phyloP scores from a whole-genome alignment of 2,888 invertebrate genomes.

The Polydrusus pterygomalis region DNA sequence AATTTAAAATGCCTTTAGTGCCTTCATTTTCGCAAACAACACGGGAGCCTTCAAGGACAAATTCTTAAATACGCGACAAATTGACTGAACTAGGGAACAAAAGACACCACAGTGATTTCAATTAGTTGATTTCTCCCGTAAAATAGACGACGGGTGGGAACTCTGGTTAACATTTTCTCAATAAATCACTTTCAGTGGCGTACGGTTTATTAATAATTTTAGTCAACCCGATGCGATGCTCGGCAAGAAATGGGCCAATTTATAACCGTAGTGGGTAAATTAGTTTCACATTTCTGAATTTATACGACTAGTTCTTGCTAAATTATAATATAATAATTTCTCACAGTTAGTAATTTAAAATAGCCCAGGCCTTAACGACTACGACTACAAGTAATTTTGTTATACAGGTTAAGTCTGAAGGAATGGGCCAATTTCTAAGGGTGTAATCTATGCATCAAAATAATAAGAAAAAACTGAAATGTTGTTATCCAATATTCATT shows the following conservation, averaged over 20 bases:
- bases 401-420: too few species aligned
- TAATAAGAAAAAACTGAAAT: too few species aligned
- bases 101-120: conserved; percentile 43
- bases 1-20: conserved; percentile 26
- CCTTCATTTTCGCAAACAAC: conserved; percentile 27
- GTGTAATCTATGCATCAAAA: too few species aligned
- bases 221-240: conserved; percentile 24
- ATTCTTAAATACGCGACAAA: conserved; percentile 36
- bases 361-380: background rate
- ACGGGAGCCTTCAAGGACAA: conserved; percentile 26
- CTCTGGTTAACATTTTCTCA: conserved; percentile 35
- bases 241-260: conserved; percentile 35
- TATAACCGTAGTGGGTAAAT: conserved; percentile 21
- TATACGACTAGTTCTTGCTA: conserved; percentile 6
- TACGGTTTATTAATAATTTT: conserved; percentile 44
- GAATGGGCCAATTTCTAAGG: too few species aligned
- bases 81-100: conserved; percentile 28
- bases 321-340: background rate
- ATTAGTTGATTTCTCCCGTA: conserved; percentile 35
- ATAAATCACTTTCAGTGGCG: conserved; percentile 47
- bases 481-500: too few species aligned
- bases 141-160: conserved; percentile 31
- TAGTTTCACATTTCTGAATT: background rate
- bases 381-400: too few species aligned
- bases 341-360: background rate